phyloP scores from a whole-genome alignment of 2,797 vertebrate species.

The Crenichthys baileyi region DNA sequence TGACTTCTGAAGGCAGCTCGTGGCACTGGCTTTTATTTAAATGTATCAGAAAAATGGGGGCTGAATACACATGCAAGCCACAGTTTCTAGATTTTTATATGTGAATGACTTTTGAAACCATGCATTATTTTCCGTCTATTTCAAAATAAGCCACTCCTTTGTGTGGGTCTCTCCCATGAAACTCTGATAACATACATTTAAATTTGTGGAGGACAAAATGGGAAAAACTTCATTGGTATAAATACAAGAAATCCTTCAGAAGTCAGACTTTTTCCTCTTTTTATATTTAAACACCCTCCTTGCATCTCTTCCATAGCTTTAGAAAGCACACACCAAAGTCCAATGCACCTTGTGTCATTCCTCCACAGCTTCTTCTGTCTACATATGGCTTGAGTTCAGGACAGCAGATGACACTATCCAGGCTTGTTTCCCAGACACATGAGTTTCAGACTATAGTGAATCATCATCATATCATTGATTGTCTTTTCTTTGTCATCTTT shows the following conservation, averaged over 20 bases:
- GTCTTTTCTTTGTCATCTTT: not conserved
- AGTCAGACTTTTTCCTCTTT: not conserved
- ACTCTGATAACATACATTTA: too few relatives aligned
- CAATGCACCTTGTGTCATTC: not conserved
- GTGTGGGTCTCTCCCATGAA: too few relatives aligned
- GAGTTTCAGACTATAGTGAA: not conserved
- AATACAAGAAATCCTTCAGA: not conserved
- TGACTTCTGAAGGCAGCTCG: too few relatives aligned
- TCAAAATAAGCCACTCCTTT: not conserved
- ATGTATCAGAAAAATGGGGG: too few relatives aligned
- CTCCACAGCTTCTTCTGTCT: not conserved
- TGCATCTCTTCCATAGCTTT: not conserved
- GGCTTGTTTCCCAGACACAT: too few relatives aligned
- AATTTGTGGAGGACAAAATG: not conserved
- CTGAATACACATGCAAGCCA: too few relatives aligned
- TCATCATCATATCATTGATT: not conserved
- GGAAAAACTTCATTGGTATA: not conserved
- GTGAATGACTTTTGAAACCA: too few relatives aligned
- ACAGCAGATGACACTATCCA: not conserved
- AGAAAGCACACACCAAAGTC: not conserved
- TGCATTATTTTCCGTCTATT: too few relatives aligned
- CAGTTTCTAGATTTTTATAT: too few relatives aligned
- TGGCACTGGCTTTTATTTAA: too few relatives aligned
- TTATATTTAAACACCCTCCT: not conserved
- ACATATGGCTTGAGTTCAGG: not conserved